Base-by-base conservation (phyloP, 1,140 invertebrate species). In the Ceratina japonica region DNA sequence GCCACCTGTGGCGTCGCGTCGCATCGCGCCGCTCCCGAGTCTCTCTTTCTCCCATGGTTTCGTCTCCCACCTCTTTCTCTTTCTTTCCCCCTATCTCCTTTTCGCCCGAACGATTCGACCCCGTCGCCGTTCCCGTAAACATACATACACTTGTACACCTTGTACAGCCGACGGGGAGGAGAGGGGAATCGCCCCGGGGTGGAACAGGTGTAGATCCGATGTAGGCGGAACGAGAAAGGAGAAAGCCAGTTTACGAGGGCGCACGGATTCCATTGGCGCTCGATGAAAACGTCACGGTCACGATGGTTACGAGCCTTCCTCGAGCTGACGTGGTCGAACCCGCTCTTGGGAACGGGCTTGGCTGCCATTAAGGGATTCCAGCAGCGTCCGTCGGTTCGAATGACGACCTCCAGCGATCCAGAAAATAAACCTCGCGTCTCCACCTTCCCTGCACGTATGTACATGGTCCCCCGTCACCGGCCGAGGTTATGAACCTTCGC, bases 391-490 rank as follows among this genome's bases (percentile, higher is more conserved):
- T 87, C 86, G 81, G 81, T 86, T 86, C 82, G 80, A 87, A 90
- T 88, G 87, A 87, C 85, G 87, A 88, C 79, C 82, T 87, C 64
- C 84, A 87, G 85, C 86, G 83, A 90, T 88, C 88, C 80, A 81
- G 83, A 86, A 90, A 89, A 89, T 90, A 87, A 89, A 90, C 85
- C 82, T 79, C 75, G 64, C 65, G 74, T 78, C 58, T 81, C 52
- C 51, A 51, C 69, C 66, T 62, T 65, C 68, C 77, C 37, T 44
- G 5, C 10, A 44, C 27, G 54, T 56, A 56, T 51, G 15, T 62
- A 75, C 54, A 20, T 18, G 22, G 52, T 51, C 15, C 52, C 71
- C 54, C 49, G 49, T 61, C 66, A 73, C 72, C 61, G 58, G 52
- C 52, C 54, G 69, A 72, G 86, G 85, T 83, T 88, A 87, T 87